Conservation (phyloP, 1,140 invertebrate species). For the Epicauta chinensis region DNA sequence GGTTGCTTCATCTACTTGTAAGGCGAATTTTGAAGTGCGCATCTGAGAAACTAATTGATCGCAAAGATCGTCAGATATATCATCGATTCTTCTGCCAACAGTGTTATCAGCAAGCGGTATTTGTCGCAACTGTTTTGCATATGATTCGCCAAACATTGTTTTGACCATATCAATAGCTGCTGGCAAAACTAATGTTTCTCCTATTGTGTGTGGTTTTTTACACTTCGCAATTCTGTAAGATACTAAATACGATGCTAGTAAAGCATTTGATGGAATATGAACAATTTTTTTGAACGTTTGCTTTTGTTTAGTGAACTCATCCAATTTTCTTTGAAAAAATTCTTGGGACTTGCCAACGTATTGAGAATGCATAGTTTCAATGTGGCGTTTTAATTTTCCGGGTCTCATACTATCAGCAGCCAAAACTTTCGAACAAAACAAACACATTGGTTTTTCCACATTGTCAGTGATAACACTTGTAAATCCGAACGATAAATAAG, state of each 20-base stretch:
- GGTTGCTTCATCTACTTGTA: constrained; percentile 26
- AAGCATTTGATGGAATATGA: no score
- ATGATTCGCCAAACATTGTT: constrained; percentile 20
- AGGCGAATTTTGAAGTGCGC: constrained; percentile 15
- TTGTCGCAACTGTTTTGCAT: constrained; percentile 20
- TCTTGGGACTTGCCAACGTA: no score
- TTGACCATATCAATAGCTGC: constrained; percentile 29
- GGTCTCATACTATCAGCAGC: no score
- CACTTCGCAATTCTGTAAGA: constrained; percentile 33
- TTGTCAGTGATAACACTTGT: not conserved
- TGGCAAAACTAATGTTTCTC: constrained; percentile 25
- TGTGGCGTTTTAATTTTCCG: no score
- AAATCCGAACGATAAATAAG: constrained; percentile 5
- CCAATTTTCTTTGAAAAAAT: no score
- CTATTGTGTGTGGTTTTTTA: constrained; percentile 34
- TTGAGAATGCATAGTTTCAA: no score
- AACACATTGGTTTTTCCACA: no score
- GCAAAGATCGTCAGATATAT: constrained; percentile 21
- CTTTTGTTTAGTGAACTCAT: no score
- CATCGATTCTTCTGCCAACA: constrained; percentile 24
- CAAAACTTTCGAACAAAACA: no score
- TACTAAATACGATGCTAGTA: constrained; percentile 32
- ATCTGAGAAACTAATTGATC: constrained; percentile 19
- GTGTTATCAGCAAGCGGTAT: constrained; percentile 27
- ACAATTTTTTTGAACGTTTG: no score